A percentile compares a stretch with the other conserved stretches of the same genome.
Conservation (phyloP, 92 coral and sea anemone species). For the Pocillopora meandrina region DNA sequence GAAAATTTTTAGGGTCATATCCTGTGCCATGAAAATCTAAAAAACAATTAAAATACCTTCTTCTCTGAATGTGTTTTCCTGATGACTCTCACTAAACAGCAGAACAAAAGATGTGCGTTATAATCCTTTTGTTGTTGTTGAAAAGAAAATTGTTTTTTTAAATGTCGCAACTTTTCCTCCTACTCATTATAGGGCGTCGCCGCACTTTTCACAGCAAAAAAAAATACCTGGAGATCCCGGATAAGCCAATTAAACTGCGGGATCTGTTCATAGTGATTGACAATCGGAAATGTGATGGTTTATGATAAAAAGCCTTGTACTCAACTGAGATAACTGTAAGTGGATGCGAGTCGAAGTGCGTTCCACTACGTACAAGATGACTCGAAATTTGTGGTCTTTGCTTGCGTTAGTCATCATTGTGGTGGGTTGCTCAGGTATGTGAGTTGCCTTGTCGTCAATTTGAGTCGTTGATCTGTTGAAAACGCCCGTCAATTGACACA, state of each 20-base stretch:
- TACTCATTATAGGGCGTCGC: constrained; percentile 6
- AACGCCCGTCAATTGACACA: background rate
- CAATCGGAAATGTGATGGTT: constrained; percentile 15
- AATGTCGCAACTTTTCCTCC: background rate
- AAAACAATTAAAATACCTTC: background rate
- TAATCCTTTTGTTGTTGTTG: background rate
- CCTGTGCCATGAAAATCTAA: no score
- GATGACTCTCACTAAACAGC: background rate
- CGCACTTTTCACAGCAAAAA: background rate
- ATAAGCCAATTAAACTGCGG: constrained; percentile 9
- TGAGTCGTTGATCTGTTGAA: background rate
- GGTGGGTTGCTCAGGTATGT: constrained; percentile 18
- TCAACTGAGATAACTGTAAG: background rate
- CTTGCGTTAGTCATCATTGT: constrained; percentile 1
- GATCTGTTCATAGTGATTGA: constrained; percentile 10
- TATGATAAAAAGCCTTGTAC: background rate
- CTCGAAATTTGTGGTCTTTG: background rate
- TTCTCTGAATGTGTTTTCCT: no score
- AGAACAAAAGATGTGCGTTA: background rate
- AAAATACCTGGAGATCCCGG: background rate
- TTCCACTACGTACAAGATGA: background rate
- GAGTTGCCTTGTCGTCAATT: background rate
- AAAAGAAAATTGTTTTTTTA: background rate
- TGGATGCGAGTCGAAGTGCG: background rate
- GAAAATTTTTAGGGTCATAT: no score